Base-by-base conservation (phyloP, 2,113 vertebrate genomes). In the Talpa occidentalis region DNA sequence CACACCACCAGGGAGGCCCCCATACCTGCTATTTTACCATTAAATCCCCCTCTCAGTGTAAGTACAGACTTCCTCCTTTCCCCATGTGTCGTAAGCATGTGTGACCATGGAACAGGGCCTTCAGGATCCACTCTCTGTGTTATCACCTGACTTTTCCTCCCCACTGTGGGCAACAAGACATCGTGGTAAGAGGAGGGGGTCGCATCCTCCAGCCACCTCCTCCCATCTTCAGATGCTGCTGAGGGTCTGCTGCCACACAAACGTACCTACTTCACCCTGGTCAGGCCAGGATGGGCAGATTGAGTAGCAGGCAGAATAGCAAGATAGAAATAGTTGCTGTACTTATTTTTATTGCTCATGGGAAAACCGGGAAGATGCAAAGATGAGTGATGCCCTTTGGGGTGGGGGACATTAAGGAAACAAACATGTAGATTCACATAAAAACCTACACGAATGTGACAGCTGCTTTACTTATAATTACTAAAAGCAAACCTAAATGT, bases 101-200 rank as follows among this genome's bases (percentile, higher is more conserved):
- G 49, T 0, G 8, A 28, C 47, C 30, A 0, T n/a, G 42, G 26
- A 3, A 42, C 26, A 69, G 81, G n/a, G 37, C 62, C 35, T 47
- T n/a, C 40, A 80, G 35, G 47, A 74, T 49, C 59, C 67, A 6
- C 21, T 47, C 21, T 47, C 19, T 66, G 22, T 66, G 15, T 59
- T 73, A 26, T 54, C 42, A 30, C 47, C 60, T 94, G 59, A 54
- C 37, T 32, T 44, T 54, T 54, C 47, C 88, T 74, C 26, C 2
- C 28, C 42, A 0, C 28, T 88, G 7, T 64, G 73, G 60, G 44
- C 8, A 60, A 37, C 32, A 60, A 59, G 26, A 37, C 11, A 70
- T 84, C 5, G 0, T 22, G 2, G 30, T 0, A 64, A 10, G 17
- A 37, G 1, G 24, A 35, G 1, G 26, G 52, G 37, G 6, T 67